Evolutionary conservation across 2,113 vertebrate genomes (phyloP).

Genomic region (Limanda limanda): DNA sequence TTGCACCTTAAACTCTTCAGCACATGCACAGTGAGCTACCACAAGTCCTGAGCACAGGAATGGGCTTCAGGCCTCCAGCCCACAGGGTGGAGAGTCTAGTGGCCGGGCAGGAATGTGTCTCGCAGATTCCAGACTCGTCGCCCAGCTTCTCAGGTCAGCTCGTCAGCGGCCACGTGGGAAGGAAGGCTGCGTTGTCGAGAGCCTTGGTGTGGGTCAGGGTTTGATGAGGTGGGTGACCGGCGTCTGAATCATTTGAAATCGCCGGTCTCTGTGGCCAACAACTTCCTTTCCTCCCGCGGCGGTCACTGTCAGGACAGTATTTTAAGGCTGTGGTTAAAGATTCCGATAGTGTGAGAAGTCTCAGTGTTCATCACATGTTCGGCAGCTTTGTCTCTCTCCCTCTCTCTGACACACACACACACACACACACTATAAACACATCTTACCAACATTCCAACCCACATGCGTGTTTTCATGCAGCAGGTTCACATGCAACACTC

Average conservation of each 20-base stretch:
- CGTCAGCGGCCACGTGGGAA: constrained; percentile 24
- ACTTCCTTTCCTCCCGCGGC: constrained; percentile 35
- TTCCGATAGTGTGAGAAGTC: constrained; percentile 68
- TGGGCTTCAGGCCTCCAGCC: constrained; percentile 22
- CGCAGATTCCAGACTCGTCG: constrained; percentile 32
- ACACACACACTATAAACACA: constrained; percentile 22
- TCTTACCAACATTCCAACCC: constrained; percentile 37
- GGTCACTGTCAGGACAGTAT: constrained; percentile 45
- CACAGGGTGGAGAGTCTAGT: constrained; percentile 63
- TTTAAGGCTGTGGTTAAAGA: constrained; percentile 66
- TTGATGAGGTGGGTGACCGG: constrained; percentile 56
- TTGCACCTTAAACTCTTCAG: neutral
- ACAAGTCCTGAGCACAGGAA: constrained; percentile 31
- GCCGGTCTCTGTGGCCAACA: constrained; percentile 39
- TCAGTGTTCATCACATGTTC: constrained; percentile 53
- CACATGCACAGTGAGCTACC: constrained; percentile 2
- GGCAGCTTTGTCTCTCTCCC: constrained; percentile 14
- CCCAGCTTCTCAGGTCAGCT: constrained; percentile 42
- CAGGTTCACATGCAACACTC: constrained; percentile 24
- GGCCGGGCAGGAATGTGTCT: constrained; percentile 65
- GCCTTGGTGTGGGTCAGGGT: constrained; percentile 30
- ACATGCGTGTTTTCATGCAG: constrained; percentile 32
- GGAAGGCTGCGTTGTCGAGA: constrained; percentile 39
- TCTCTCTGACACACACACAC: constrained; percentile 10
- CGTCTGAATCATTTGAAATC: constrained; percentile 55